phyloP scores from a whole-genome alignment of 2,888 invertebrate species.

The Ormyrus labotus region DNA sequence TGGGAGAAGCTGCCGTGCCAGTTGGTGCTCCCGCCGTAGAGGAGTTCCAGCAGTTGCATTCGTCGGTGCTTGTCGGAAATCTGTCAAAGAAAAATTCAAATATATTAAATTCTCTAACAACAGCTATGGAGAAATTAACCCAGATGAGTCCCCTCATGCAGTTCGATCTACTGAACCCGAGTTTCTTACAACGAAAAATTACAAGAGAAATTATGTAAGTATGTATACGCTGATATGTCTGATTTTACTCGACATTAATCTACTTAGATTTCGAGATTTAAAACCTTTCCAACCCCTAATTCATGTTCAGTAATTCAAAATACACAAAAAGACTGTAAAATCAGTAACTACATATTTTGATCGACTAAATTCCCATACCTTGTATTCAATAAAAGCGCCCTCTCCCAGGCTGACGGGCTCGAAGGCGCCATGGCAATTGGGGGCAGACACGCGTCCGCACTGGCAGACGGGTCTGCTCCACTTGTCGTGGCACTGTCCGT shows the following conservation, averaged over 20 bases:
- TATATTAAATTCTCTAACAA: not conserved
- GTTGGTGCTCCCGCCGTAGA: conserved; percentile 85
- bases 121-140: conserved; percentile 35
- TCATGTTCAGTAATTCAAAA: no score
- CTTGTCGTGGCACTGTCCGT: conserved; percentile 87
- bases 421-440: conserved; percentile 87
- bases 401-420: conserved; percentile 88
- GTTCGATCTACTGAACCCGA: no score
- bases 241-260: no score
- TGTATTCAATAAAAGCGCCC: conserved; percentile 87
- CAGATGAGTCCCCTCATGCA: no score
- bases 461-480: conserved; percentile 88
- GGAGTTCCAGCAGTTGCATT: conserved; percentile 89
- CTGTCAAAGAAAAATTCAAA: conserved; percentile 61
- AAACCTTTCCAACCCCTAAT: no score
- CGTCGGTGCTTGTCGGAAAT: conserved; percentile 90
- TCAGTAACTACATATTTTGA: not conserved
- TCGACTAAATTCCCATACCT: conserved; percentile 62
- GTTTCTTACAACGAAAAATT: no score
- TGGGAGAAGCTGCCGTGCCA: conserved; percentile 78
- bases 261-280: no score
- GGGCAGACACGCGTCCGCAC: conserved; percentile 85
- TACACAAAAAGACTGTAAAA: not conserved
- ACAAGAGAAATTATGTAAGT: no score
- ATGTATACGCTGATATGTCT: no score